Evolutionary conservation across 2,797 vertebrate species (phyloP), one percentile per base, ranked within the genome.

Genomic region (Antennarius maculatus): DNA sequence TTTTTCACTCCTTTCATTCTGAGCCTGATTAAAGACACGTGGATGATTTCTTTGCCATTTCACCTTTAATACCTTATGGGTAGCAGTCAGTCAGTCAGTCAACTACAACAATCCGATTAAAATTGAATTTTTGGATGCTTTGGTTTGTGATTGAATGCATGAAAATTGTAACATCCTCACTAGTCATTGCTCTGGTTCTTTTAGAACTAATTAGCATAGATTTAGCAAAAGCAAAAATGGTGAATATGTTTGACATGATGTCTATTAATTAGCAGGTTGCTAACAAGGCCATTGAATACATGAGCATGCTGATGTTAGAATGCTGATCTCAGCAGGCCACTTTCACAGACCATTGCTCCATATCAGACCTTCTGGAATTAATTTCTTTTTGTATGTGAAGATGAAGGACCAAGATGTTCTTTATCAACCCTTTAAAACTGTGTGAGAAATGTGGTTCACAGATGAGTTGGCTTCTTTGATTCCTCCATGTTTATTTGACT

Each of bases 401-500:
- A 42, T 54, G 28, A 48, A 7, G 34, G 41, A 12, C 17, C 5
- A 0, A 37, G 56, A 47, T 71, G 46, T 45, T 75, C 59, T 54
- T 63, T 12, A 13, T 62, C 71, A 59, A 70, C 61, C 45, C 53
- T 60, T 31, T 55, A 49, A 70, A 42, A 18, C 39, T 39, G 62
- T 41, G 51, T 65, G 53, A 70, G 54, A 66, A 77, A 39, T 57
- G 14, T 13, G 41, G 43, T 56, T 51, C 41, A 5, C 56, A 53
- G 66, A 61, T 70, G 57, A 65, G 55, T 17, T 17, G 10, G 14
- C n/a, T 47, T 63, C 53, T 79, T 55, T 85, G 59, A 76, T 81
- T 61, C 37, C 7, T 39, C 1, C 37, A 67, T 68, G 71, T 74
- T 87, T 86, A 79, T 67, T 52, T 77, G 80, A 78, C 63, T 53